A percentile compares a stretch with the other conserved stretches of the same genome.
phyloP scores from a whole-genome alignment of 2,797 vertebrate species.

The Poeciliopsis presidionis region DNA sequence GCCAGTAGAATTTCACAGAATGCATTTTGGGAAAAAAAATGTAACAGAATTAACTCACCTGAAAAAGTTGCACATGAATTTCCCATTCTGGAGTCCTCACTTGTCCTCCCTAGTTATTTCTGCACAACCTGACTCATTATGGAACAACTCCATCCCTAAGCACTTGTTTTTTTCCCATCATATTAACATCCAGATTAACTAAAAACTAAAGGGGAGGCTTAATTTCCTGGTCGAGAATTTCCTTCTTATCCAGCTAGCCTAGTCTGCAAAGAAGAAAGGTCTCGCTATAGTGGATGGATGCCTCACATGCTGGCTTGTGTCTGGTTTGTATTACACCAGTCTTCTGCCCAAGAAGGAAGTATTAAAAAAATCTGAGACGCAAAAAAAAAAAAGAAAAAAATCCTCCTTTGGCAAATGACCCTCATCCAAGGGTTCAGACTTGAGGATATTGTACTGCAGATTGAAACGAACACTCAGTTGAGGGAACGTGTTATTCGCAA shows the following conservation, averaged over 20 bases:
- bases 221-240: conserved; percentile 30
- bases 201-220: conserved; percentile 14
- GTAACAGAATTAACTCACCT: conserved; percentile 71
- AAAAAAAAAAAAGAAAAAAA: conserved; percentile 30
- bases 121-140: conserved; percentile 43
- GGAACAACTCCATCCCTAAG: conserved; percentile 48
- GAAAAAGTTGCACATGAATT: conserved; percentile 62
- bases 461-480: conserved; percentile 69
- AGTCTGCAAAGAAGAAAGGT: conserved; percentile 55
- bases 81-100: conserved; percentile 63
- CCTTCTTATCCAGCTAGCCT: conserved; percentile 50
- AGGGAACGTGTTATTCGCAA: conserved; percentile 64
- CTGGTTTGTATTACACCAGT: conserved; percentile 79
- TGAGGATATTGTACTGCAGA: conserved; percentile 68
- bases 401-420: conserved; percentile 76
- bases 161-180: conserved; percentile 31
- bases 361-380: conserved; percentile 37
- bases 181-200: conserved; percentile 31
- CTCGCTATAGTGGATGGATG: conserved; percentile 65
- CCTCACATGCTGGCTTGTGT: conserved; percentile 76
- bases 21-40: conserved; percentile 22
- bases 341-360: conserved; percentile 77
- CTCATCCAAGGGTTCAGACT: conserved; percentile 72
- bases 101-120: conserved; percentile 52
- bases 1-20: not conserved